These are phyloP conservation scores for Nettapus auritus DNA, from an alignment of 2,113 vertebrate species.

Conservation along the genomic window DNA sequence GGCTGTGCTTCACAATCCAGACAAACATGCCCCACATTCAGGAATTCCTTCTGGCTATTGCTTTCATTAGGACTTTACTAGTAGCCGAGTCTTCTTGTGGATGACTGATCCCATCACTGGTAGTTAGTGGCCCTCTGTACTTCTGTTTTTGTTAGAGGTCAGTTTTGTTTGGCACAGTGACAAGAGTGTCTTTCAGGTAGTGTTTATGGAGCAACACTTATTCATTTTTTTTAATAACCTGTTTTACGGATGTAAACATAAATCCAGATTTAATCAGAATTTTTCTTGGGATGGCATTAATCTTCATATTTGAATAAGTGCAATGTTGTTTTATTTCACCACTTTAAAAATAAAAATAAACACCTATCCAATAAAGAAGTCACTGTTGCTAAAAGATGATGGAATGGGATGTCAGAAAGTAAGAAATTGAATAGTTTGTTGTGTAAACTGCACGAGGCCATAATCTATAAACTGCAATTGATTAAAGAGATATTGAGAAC, in stretches of 20 bases:
- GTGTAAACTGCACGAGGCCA: slow-evolving; percentile 15
- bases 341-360: slow-evolving; percentile 62
- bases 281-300: slow-evolving; percentile 44
- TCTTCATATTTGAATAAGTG: slow-evolving; percentile 63
- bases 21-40: not conserved
- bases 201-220: slow-evolving; percentile 4
- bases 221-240: slow-evolving; percentile 36
- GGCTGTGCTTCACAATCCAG: not conserved
- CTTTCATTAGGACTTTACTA: slow-evolving; percentile 59
- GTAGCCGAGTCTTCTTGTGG: slow-evolving; percentile 48
- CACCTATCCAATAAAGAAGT: slow-evolving; percentile 55
- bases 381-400: slow-evolving; percentile 61
- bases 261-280: slow-evolving; percentile 70
- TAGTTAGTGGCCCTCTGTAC: slow-evolving; percentile 54
- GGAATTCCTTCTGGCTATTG: slow-evolving; percentile 51
- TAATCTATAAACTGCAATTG: slow-evolving; percentile 55
- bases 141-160: slow-evolving; percentile 68
- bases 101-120: slow-evolving; percentile 47
- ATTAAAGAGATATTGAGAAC: slow-evolving; percentile 49
- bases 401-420: slow-evolving; percentile 58
- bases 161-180: slow-evolving; percentile 57
- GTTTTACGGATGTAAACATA: slow-evolving; percentile 55
- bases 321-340: slow-evolving; percentile 44
- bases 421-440: slow-evolving; percentile 52
- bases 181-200: slow-evolving; percentile 20